Conservation (phyloP, 2,113 vertebrate genomes). For the Leptocoma aspasia region DNA sequence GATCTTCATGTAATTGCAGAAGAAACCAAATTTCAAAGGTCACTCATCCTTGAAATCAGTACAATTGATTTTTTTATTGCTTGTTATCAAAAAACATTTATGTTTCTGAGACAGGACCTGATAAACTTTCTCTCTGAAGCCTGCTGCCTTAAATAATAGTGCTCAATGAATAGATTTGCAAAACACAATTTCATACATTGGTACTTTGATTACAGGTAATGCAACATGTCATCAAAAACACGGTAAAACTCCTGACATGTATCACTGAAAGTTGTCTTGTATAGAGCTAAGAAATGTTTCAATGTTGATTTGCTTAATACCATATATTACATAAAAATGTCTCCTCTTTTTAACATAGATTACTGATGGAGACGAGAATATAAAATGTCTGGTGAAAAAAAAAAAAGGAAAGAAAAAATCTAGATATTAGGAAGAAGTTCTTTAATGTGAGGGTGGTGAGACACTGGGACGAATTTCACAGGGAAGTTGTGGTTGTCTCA, state of each 20-base stretch:
- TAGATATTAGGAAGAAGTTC: not conserved
- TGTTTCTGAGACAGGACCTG: not conserved
- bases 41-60: conserved; percentile 32
- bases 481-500: not conserved
- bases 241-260: not conserved
- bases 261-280: not conserved
- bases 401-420: too few species aligned
- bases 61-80: not conserved
- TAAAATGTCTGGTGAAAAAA: not conserved
- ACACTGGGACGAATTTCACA: not conserved
- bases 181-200: not conserved
- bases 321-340: not conserved
- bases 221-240: not conserved
- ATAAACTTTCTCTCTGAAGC: not conserved
- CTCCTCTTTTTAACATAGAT: not conserved
- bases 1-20: not conserved
- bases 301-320: not conserved
- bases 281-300: not conserved
- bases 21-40: not conserved
- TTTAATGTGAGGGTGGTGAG: not conserved
- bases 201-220: not conserved
- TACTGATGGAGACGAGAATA: not conserved
- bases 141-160: not conserved
- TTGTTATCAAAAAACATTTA: not conserved
- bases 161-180: not conserved